Base-by-base conservation (phyloP, 2,113 vertebrate species). In the Callionymus lyra region DNA sequence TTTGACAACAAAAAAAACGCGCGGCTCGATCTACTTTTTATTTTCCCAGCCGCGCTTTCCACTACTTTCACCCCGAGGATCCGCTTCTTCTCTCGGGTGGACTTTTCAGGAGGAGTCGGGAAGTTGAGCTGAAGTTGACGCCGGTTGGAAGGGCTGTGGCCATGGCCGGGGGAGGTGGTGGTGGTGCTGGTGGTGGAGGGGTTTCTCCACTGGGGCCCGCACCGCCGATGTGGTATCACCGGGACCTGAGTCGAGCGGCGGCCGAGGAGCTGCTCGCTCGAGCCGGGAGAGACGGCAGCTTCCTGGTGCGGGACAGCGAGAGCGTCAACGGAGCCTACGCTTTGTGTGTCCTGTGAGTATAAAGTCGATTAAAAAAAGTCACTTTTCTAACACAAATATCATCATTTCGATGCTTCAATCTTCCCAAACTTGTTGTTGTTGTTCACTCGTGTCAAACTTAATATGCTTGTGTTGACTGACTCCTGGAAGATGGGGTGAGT, bases 251-350 rank as follows among this genome's bases (percentile, higher is more conserved):
- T 77, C 91, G 92, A 21, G 91, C 90, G 0, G 91, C 91, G 8
- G 92, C 92, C 47, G 92, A 95, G 81, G 92, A 95, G 70, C 72
- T 89, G 56, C 79, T 95, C 56, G 92, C 91, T 38, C 79, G 90
- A 21, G 90, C 92, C 15, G 92, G 89, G 38, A 82, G 89, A 27
- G 92, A 95, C 64, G 92, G 91, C 61, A 93, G 91, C 82, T 95
- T 95, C 85, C 85, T 95, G 82, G 91, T 96, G 65, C 89, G 92
- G 69, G 92, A 96, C 81, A 93, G 91, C 59, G 92, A 96, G 79
- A 94, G 91, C 46, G 91, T 95, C 53, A 86, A 65, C 70, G 91
- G 91, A 32, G 92, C 91, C 62, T 95, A 88, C 65, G 92, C 92
- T 19, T 75, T 94, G 41, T 95, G 92, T 50, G 83, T 94, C 14